Evolutionary conservation across 1,140 invertebrate species (phyloP).

Genomic region (Dinoponera quadriceps): DNA sequence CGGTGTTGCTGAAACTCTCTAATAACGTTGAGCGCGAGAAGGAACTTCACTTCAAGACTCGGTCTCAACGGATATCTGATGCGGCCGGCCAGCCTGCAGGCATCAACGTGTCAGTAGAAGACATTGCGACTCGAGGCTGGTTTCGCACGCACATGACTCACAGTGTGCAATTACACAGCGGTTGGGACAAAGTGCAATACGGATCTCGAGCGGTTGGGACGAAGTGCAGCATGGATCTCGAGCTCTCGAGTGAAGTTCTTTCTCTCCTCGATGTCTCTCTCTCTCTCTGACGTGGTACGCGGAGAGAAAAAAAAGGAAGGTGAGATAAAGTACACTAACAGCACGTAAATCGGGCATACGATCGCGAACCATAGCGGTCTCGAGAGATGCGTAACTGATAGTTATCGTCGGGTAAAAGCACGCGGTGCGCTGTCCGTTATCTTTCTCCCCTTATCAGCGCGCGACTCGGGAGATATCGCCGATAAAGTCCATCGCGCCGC

Average conservation of each 20-base stretch:
- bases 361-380: conserved; percentile 82
- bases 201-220: too few species aligned
- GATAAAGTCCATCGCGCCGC: conserved; percentile 73
- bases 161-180: too few species aligned
- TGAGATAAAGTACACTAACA: conserved; percentile 77
- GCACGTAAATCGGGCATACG: conserved; percentile 81
- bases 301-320: background rate
- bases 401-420: conserved; percentile 52
- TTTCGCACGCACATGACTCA: too few species aligned
- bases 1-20: too few species aligned
- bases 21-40: too few species aligned
- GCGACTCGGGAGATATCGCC: conserved; percentile 78
- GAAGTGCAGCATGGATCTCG: too few species aligned
- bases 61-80: too few species aligned
- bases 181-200: too few species aligned
- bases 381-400: conserved; percentile 72
- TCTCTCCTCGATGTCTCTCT: background rate
- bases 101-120: too few species aligned
- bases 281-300: background rate
- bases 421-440: conserved; percentile 53
- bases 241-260: background rate
- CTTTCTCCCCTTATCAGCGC: conserved; percentile 80
- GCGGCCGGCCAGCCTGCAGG: too few species aligned
- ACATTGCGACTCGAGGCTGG: too few species aligned
- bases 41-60: too few species aligned